Conservation (phyloP, 2,113 vertebrate genomes). For the Garra rufa region DNA sequence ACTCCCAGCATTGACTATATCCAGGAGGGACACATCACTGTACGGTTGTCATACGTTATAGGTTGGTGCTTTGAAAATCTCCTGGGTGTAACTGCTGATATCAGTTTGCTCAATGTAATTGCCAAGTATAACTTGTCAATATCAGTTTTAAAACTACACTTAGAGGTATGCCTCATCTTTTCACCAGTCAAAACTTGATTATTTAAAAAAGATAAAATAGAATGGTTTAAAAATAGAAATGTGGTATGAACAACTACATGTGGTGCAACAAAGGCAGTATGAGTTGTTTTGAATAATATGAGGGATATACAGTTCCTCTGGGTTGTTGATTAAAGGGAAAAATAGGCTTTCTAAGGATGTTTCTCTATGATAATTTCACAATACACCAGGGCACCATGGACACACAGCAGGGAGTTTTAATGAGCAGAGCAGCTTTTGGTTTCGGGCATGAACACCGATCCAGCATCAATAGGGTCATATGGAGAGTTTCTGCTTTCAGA, state of each 20-base stretch:
- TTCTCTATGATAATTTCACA: conserved; percentile 50
- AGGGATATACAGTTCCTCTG: conserved; percentile 15
- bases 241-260: neutral
- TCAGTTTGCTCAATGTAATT: neutral
- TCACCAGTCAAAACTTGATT: neutral
- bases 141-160: neutral
- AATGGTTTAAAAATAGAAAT: neutral
- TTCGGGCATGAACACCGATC: conserved; percentile 13
- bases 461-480: conserved; percentile 36
- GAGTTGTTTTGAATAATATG: conserved; percentile 20
- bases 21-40: neutral
- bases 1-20: neutral
- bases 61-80: neutral
- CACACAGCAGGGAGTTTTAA: conserved; percentile 49
- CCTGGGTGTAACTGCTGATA: neutral
- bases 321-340: conserved; percentile 39
- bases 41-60: neutral
- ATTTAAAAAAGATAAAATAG: neutral
- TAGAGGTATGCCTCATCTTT: neutral
- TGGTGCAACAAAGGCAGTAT: neutral
- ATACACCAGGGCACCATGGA: conserved; percentile 25
- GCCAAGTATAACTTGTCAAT: neutral
- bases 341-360: conserved; percentile 16
- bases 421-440: conserved; percentile 33
- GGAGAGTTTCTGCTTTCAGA: conserved; percentile 16